Base-by-base conservation (phyloP, 2,888 invertebrate species). In the Brenthis hecate region DNA sequence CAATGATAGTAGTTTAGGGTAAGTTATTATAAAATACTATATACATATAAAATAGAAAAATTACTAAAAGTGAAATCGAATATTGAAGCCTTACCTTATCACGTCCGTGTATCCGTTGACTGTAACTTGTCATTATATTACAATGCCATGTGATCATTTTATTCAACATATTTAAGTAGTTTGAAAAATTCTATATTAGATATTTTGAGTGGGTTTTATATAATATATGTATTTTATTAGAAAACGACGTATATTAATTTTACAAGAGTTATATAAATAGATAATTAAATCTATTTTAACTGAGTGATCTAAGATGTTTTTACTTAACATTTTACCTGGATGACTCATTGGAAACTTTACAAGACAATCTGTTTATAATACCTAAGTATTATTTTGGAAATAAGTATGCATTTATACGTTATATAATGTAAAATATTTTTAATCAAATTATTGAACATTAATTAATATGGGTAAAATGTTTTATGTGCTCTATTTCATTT, bases 1-100 rank as follows among this genome's bases (percentile, higher is more conserved):
- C 74, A 57, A 80, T 80, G 80, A 73, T 62, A 69, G 69, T 64
- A 53, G 62, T 71, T 66, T 79, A 75, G 70, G 75, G 80, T 81
- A 69, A 79, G 77, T 75, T 53, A 36, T 57, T 57, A 51, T 14
- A 54, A 14, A 51, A 13, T 67, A 19, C 55, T 56, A 47, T 57
- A 55, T 65, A 0, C 43, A 16, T 51, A 51, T 13, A 47, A 56
- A 8, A 11, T 32, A 53, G 43, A 6, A 1, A 13, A 28, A 14
- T 32, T 47, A 57, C 14, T 55, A 28, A 6, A 58, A 63, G 16
- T 28, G 54, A 69, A 63, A 63, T 54, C 5, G 28, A 32, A 16
- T 48, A 16, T 28, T 60, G n/a, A 56, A 69, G 58, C 55, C 63
- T 66, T 66, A 63, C 48, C 55, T 67, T 66, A 69, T 71, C 71